Evolutionary conservation across 2,113 vertebrate genomes (phyloP).

Genomic region (Nibea coibor): DNA sequence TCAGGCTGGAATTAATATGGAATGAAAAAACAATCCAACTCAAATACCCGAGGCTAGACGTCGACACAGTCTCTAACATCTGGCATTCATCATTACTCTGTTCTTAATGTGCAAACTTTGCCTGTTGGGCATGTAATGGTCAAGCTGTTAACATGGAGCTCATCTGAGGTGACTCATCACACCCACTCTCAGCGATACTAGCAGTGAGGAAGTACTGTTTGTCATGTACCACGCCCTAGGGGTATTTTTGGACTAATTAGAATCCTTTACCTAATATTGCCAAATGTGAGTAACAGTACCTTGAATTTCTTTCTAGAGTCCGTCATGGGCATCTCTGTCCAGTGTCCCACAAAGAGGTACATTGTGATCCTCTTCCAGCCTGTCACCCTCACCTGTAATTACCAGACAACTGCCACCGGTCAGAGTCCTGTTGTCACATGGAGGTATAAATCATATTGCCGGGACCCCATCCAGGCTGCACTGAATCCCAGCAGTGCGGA

Average conservation of each 20-base stretch:
- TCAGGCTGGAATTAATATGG: background rate
- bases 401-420: slow-evolving; percentile 65
- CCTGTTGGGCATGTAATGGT: background rate
- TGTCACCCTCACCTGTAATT: slow-evolving; percentile 87
- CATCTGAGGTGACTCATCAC: slow-evolving; percentile 56
- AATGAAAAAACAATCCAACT: too few relatives aligned
- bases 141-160: background rate
- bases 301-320: slow-evolving; percentile 63
- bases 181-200: slow-evolving; percentile 47
- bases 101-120: background rate
- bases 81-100: background rate
- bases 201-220: slow-evolving; percentile 39
- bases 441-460: slow-evolving; percentile 92
- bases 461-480: slow-evolving; percentile 88
- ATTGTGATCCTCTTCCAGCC: slow-evolving; percentile 92
- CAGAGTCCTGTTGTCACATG: slow-evolving; percentile 84
- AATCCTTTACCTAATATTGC: background rate
- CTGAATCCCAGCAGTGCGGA: slow-evolving; percentile 87
- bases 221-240: slow-evolving; percentile 14
- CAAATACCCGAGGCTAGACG: too few relatives aligned
- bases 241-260: background rate
- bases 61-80: too few relatives aligned
- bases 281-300: background rate
- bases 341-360: slow-evolving; percentile 76
- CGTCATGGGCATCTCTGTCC: slow-evolving; percentile 72